Percentiles rank a stretch among this genome's conserved stretches.
Evolutionary conservation across 2,113 vertebrate genomes (phyloP).

Genomic region (Neolamprologus cancellatus): DNA sequence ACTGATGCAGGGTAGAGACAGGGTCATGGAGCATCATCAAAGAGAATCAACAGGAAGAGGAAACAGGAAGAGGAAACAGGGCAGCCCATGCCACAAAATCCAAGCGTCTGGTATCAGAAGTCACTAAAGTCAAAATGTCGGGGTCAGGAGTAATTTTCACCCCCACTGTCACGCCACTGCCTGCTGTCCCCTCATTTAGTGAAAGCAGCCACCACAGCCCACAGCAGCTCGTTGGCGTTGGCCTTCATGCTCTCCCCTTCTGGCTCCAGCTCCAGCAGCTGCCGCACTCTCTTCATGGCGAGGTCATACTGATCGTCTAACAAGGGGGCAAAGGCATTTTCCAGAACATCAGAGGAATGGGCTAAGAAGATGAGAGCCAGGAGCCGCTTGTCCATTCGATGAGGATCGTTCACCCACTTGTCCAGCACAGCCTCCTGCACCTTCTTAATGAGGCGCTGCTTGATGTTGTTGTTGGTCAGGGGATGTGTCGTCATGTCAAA

Average conservation of each 20-base stretch:
- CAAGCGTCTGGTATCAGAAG: not conserved
- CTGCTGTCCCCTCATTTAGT: constrained; percentile 78
- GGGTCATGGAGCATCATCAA: not conserved
- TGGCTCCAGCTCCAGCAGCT: constrained; percentile 90
- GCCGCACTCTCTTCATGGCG: constrained; percentile 92
- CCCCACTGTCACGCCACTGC: not conserved
- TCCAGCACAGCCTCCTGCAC: constrained; percentile 92
- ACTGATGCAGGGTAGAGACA: not conserved
- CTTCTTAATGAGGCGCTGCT: constrained; percentile 92
- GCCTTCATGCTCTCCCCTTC: constrained; percentile 90
- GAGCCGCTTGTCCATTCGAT: constrained; percentile 92
- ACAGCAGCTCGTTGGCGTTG: constrained; percentile 85
- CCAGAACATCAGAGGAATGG: constrained; percentile 90
- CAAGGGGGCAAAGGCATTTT: constrained; percentile 92
- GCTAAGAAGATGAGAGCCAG: constrained; percentile 91
- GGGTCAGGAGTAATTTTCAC: not conserved
- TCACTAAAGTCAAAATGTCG: not conserved
- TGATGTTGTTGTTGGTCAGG: constrained; percentile 93
- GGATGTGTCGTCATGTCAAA: constrained; percentile 98
- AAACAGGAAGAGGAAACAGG: not conserved
- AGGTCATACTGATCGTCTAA: constrained; percentile 94
- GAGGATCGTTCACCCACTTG: constrained; percentile 92
- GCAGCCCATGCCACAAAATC: constrained; percentile 1
- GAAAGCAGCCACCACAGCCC: constrained; percentile 93
- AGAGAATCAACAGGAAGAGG: constrained; percentile 17